Evolutionary conservation across 35 echinoderm and acorn worm genomes (phyloP), one percentile per base, ranked within the genome.

Genomic region (Amphiura filiformis): DNA sequence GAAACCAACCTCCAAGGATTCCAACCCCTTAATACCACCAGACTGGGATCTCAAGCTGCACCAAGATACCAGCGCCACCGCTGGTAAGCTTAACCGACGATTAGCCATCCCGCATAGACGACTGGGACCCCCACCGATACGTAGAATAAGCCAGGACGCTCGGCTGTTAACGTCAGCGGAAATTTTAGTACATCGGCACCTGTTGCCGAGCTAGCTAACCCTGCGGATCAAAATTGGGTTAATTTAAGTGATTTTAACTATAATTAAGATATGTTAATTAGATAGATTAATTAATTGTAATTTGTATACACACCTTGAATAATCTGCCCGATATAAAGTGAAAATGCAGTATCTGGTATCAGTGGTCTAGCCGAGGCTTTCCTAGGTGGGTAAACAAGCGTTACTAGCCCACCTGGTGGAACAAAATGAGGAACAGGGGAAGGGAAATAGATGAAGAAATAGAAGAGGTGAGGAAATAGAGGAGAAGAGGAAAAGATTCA

Each of bases 61-160:
- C 36, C 38, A 36, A 80, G 35, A 38, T 1, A 36, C 13, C 15
- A 37, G 35, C 20, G 28, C 13, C 78, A 26, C 36, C 35, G 39
- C 32, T 41, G 35, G 70, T 64, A 85, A 61, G 33, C 36, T 40
- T 37, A 76, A 84, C 82, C 47, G 75, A 82, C 17, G 85, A 76
- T 70, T 78, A 26, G 34, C 7, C 14, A 39, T 65, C 64, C 85
- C 65, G 37, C 12, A 56, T 37, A 76, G 85, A 39, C 85, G 26
- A 5, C 57, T 76, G 23, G 36, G 30, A 76, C 85, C 32, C 32
- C 89, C 89, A 61, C 81, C 89, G 13, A 82, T 91, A 0, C 83
- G 82, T 36, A 80, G 76, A 80, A 31, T 91, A 12, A 91, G 36
- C 32, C 82, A 85, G 5, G 89, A 91, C 42, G 89, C 89, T 11